Base-by-base conservation (phyloP, 2,888 invertebrate genomes). In the Dysmachus trigonus region DNA sequence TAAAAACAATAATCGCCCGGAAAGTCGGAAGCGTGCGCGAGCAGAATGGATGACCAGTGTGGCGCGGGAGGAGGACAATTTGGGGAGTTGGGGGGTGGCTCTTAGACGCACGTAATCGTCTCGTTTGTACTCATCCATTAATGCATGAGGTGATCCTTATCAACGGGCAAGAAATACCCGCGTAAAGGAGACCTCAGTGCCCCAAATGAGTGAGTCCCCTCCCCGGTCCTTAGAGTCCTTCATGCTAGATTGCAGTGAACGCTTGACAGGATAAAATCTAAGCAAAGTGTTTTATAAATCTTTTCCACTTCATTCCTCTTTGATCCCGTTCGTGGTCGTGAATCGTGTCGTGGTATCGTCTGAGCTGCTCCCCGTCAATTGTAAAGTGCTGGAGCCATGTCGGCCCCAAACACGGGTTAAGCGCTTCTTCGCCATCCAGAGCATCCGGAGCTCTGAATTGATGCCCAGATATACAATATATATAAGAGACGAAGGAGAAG, bases 261-360 rank as follows among this genome's bases (percentile, higher is more conserved):
- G 74, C 74, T 85, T 74, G 85, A 85, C 85, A 85, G 85, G 85
- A 85, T 85, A 85, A 85, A 85, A 85, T 85, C 85, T 85, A 85
- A 85, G 77, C 86, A 73, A 86, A 86, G 83, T 86, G 76, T 86
- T 86, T 86, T 74, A 76, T 83, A 72, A 83, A 86, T 62, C 77
- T 86, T 84, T 71, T 77, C 41, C 30, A 76, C 77, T 86, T 62
- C 76, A 76, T 86, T 86, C 77, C 79, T 84, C 77, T 74, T 84
- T 86, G 38, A 47, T 71, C 71, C 76, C 76, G 10, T 86, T 77
- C 62, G 85, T 77, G 76, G 53, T 74, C 74, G 62, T 62, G 62
- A 62, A 1, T 62, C 62, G 51, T 76, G 77, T 82, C 81, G 51
- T 71, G 31, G 72, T 84, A 31, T 84, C 87, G 82, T 82, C 82